Evolutionary conservation across 2,113 vertebrate species (phyloP), one percentile per base, ranked within the genome.

Genomic region (Callorhinus ursinus): DNA sequence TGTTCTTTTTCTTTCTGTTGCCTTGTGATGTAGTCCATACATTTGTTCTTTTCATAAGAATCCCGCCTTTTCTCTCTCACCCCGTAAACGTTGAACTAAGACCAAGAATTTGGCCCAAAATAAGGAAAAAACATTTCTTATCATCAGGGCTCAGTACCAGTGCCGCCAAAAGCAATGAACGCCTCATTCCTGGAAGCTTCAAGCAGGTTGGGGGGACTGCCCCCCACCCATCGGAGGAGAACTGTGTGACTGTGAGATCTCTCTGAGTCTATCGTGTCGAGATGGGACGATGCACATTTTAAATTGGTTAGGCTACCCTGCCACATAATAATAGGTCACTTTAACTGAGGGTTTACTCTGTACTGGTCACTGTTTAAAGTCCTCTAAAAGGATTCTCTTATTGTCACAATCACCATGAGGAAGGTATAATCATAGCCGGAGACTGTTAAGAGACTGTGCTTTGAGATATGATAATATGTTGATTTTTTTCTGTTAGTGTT

Each of bases 161-260:
- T 46, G 14, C 65, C 69, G 71, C n/a, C 19, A 22, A 67, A 67
- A 67, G 69, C 88, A 72, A 46, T 6, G 18, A 51, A 46, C 4
- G 7, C 65, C 49, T 90, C 42, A 5, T 24, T 13, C 79, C 53
- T n/a, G 46, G n/a, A 28, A 15, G 39, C 71, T 18, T 39, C 14
- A 5, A 24, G 65, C 74, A 82, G 53, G 31, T 39, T 13, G 46
- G 53, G 31, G 61, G 15, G 19, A 15, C 63, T 8, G 61, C 49
- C 36, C 16, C 18, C 15, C 4, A 2, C 7, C 55, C 7, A 5
- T 8, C n/a, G 53, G 39, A 86, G 55, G 51, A 87, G 65, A 71
- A 4, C 1, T 3, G 0, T 0, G 3, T 42, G 53, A 31, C 19
- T 1, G 0, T 0, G 2, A 71, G 76, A 24, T 24, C 19, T 28